Conservation (phyloP, 2,888 invertebrate genomes). For the Nipponacmea schrenckii region DNA sequence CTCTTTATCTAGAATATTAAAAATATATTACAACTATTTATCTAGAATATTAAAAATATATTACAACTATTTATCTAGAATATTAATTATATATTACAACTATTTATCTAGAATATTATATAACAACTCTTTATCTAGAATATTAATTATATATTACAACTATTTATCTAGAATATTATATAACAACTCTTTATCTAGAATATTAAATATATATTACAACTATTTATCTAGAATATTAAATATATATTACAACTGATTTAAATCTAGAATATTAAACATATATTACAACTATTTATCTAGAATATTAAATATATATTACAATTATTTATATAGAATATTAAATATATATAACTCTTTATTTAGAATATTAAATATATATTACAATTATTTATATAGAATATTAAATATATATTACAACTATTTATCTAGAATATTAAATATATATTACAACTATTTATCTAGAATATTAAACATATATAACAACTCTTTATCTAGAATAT, state of each 20-base stretch:
- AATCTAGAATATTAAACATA: no score
- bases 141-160: neutral
- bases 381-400: no score
- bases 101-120: slow-evolving; percentile 43
- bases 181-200: neutral
- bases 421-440: no score
- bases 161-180: neutral
- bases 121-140: neutral
- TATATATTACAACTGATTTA: no score
- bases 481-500: no score
- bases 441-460: no score
- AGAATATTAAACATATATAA: no score
- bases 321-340: no score
- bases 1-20: slow-evolving; percentile 53
- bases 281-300: neutral
- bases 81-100: slow-evolving; percentile 1
- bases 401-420: no score
- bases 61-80: slow-evolving; percentile 43
- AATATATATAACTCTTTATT: no score
- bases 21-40: slow-evolving; percentile 25
- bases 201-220: neutral
- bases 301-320: no score
- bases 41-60: slow-evolving; percentile 38
- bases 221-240: neutral
- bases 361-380: no score